Evolutionary conservation across 2,888 invertebrate genomes (phyloP), one percentile per base, ranked within the genome.

Genomic region (Adineta ricciae): DNA sequence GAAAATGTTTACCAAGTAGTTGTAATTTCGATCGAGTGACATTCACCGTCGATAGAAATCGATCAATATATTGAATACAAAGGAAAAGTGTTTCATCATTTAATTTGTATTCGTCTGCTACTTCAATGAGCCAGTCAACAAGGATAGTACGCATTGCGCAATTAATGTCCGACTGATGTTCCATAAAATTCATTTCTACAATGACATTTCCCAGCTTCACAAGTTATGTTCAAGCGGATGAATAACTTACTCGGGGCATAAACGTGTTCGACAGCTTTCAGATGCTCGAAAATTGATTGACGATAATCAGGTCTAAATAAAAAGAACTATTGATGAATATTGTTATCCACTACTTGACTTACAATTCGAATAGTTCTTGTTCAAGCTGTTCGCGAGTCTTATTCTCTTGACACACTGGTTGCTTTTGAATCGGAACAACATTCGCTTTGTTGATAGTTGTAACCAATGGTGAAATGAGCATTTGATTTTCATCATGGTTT

Each of bases 111-210:
- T 98, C 97, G 90, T 95, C 95, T 24, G 94, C 94, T 32, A 99
- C 98, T 91, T 99, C 98, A 1, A 97, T 96, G 85, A 98, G 92
- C 98, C 98, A 99, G 91, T 98, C 98, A 19, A 98, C 94, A 19
- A 99, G 92, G 88, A 97, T 96, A 54, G 95, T 93, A 84, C 98
- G 93, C 98, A 98, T 99, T 85, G 93, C 93, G 88, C 94, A 93
- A 0, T 94, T 95, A 85, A 98, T 95, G 89, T 98, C 97, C 8
- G 94, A 94, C 90, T 98, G 98, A 88, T 95, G 95, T 85, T 93
- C 93, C 95, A 98, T 97, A 90, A 97, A 98, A 85, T 93, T 93
- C 9, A 94, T 92, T 88, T 94, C 64, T 64, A 32, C 0, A 64
- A 32, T 27, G 14, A 36, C 5, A 64, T 11, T 32, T 2, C 11